Conservation (phyloP, 2,888 invertebrate genomes). For the Tanypteryx hageni region DNA sequence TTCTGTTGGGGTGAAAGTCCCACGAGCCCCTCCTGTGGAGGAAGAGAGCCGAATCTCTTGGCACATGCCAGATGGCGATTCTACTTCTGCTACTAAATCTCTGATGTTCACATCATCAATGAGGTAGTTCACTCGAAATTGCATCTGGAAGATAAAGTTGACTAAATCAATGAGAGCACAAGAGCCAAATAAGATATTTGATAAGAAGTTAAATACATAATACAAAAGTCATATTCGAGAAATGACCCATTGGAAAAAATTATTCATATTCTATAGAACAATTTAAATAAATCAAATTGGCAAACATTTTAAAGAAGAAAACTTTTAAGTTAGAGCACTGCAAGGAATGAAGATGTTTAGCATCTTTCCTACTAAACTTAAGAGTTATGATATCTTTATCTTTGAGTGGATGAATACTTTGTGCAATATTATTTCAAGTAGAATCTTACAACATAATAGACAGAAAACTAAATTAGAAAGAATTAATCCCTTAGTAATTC, state of each 20-base stretch:
- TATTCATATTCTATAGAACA: too few relatives aligned
- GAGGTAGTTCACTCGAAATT: constrained; percentile 86
- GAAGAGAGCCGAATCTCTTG: constrained; percentile 79
- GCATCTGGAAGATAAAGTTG: constrained; percentile 78
- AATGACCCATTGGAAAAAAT: too few relatives aligned
- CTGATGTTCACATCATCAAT: constrained; percentile 83
- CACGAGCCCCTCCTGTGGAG: constrained; percentile 84
- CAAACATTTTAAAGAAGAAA: too few relatives aligned
- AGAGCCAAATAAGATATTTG: background rate
- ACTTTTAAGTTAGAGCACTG: too few relatives aligned
- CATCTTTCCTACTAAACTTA: too few relatives aligned
- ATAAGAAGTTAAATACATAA: too few relatives aligned
- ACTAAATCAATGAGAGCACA: background rate
- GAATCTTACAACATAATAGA: background rate
- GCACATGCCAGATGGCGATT: constrained; percentile 86
- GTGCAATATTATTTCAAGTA: too few relatives aligned
- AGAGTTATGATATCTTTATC: too few relatives aligned
- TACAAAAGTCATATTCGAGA: too few relatives aligned
- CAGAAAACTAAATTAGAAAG: background rate
- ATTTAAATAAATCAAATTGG: too few relatives aligned
- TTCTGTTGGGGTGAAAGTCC: constrained; percentile 91
- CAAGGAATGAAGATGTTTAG: too few relatives aligned
- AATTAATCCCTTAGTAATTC: background rate
- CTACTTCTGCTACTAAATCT: constrained; percentile 86
- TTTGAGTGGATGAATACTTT: too few relatives aligned